These are phyloP conservation scores for Apostichopus californicus DNA, from an alignment of 35 echinoderm and acorn worm genomes.

Conservation along the genomic window DNA sequence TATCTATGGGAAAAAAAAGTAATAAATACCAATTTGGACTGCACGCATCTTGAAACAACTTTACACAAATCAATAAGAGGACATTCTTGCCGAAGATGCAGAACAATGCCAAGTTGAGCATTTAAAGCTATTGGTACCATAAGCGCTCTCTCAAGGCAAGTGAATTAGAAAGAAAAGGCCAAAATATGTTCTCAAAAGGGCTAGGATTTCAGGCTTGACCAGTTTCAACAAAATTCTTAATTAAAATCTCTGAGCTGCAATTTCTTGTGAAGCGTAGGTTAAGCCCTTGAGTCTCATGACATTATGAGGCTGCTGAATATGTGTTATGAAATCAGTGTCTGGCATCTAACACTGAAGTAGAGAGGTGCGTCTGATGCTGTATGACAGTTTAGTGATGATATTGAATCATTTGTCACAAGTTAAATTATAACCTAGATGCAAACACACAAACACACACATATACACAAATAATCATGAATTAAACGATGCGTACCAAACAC, in stretches of 20 bases:
- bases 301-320: background rate
- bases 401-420: too few relatives aligned
- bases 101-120: slow-evolving; percentile 14
- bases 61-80: slow-evolving; percentile 28
- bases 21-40: slow-evolving; percentile 51
- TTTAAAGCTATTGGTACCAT: slow-evolving; percentile 24
- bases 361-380: background rate
- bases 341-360: background rate
- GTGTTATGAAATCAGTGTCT: background rate
- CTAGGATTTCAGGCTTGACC: slow-evolving; percentile 42
- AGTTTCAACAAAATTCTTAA: slow-evolving; percentile 48
- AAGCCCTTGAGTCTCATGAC: slow-evolving; percentile 16
- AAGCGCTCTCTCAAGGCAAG: slow-evolving; percentile 39
- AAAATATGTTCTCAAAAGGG: slow-evolving; percentile 52
- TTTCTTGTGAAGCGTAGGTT: slow-evolving; percentile 27
- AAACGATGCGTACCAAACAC: too few relatives aligned
- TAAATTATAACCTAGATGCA: background rate
- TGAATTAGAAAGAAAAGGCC: slow-evolving; percentile 46
- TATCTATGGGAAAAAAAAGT: slow-evolving; percentile 10
- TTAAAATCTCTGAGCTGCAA: slow-evolving; percentile 47
- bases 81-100: slow-evolving; percentile 12
- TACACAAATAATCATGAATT: too few relatives aligned
- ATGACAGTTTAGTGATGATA: too few relatives aligned
- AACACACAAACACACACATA: background rate
- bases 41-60: slow-evolving; percentile 47